Evolutionary conservation across 1,140 invertebrate species (phyloP), one percentile per base, ranked within the genome.

Genomic region (Leucophenga varia): DNA sequence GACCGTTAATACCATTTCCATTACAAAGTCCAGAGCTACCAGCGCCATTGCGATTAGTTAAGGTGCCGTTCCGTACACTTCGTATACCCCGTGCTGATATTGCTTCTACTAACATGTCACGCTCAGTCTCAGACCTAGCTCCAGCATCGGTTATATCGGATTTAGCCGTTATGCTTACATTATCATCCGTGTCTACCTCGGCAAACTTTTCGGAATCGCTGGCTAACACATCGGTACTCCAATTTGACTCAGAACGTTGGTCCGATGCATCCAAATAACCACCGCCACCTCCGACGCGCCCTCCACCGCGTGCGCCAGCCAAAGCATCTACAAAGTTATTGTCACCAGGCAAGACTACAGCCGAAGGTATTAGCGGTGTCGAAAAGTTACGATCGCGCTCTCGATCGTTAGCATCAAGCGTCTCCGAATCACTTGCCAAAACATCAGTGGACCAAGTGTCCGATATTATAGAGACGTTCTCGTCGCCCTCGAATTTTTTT

Each of bases 361-460:
- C 61, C 2, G 71, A 71, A 2, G 73, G 73, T 40, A 75, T 75
- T 1, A 75, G 45, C 0, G 73, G 73, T 0, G 73, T 75, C 47
- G 72, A 69, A 28, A 75, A 75, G 47, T 79, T 78, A 9, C 78
- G 71, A 61, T 84, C 79, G 2, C 69, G 34, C 14, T 59, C 43
- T 16, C 55, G 52, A 55, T 86, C 84, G 21, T 79, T 79, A 45
- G 85, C 85, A 14, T 59, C 89, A 85, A 37, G 91, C 78, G 49
- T 88, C 79, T 97, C 95, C 25, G 91, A 95, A 75, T 97, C 95
- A 53, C 92, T 95, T 1, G 93, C 93, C 36, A 97, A 75, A 38
- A 97, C 94, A 78, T 97, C 95, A 1, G 94, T 98, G 46, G 92
- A 95, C 95, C 95, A 98, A 2, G 95, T 97, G 75, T 98, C 95